Percentiles rank a stretch among this genome's conserved stretches.
Conservation (phyloP, 1,140 invertebrate genomes). For the Caenorhabditis briggsae region DNA sequence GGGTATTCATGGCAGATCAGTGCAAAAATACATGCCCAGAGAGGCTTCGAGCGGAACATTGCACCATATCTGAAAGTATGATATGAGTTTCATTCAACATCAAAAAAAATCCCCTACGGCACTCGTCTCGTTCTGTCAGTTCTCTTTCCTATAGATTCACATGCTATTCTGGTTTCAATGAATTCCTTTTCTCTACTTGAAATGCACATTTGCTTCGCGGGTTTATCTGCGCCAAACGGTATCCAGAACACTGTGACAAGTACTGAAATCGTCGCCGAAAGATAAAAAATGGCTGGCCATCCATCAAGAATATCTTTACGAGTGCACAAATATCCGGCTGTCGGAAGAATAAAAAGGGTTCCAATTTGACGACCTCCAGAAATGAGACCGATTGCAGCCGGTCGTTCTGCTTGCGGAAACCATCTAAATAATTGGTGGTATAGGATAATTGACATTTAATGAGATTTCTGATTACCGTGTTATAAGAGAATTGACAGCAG, state of each 20-base stretch:
- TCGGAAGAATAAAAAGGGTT: slow-evolving; percentile 76
- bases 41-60: slow-evolving; percentile 69
- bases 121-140: slow-evolving; percentile 70
- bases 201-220: slow-evolving; percentile 76
- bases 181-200: slow-evolving; percentile 72
- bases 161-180: slow-evolving; percentile 77
- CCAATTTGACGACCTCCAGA: slow-evolving; percentile 77
- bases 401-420: slow-evolving; percentile 74
- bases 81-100: not conserved
- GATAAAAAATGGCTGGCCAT: slow-evolving; percentile 77
- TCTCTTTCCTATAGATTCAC: slow-evolving; percentile 76
- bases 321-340: slow-evolving; percentile 77
- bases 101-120: slow-evolving; percentile 60
- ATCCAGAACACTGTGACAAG: slow-evolving; percentile 76
- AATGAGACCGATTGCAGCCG: slow-evolving; percentile 77
- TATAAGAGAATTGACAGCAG: slow-evolving; percentile 75
- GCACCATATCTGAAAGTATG: slow-evolving; percentile 53
- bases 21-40: slow-evolving; percentile 74
- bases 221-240: slow-evolving; percentile 76
- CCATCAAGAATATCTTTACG: slow-evolving; percentile 74
- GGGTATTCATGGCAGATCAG: slow-evolving; percentile 77
- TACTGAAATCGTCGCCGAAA: slow-evolving; percentile 71
- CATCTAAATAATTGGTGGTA: slow-evolving; percentile 62
- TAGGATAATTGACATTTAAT: not conserved
- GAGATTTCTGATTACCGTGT: slow-evolving; percentile 62